phyloP scores from a whole-genome alignment of 2,888 invertebrate genomes.

The Synanthedon formicaeformis region DNA sequence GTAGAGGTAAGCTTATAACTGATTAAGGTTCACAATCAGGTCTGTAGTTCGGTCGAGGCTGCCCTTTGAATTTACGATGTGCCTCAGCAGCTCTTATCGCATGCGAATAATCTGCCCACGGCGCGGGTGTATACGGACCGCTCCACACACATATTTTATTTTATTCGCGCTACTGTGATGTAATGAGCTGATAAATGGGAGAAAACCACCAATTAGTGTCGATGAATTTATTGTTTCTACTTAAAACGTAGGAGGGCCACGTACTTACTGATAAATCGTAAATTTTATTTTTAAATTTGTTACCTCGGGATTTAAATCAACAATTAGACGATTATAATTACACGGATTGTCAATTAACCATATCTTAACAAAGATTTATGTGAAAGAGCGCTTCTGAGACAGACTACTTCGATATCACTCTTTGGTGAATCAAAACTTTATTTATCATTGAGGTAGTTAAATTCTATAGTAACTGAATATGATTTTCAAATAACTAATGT shows the following conservation, averaged over 20 bases:
- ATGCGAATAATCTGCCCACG: slow-evolving; percentile 69
- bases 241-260: slow-evolving; percentile 68
- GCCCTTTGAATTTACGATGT: slow-evolving; percentile 70
- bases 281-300: slow-evolving; percentile 57
- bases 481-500: no score
- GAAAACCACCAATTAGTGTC: slow-evolving; percentile 72
- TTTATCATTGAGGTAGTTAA: neutral
- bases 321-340: slow-evolving; percentile 43
- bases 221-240: slow-evolving; percentile 72
- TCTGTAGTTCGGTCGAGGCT: slow-evolving; percentile 63
- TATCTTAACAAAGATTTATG: slow-evolving; percentile 24
- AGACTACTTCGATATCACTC: neutral
- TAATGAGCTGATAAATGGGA: slow-evolving; percentile 71
- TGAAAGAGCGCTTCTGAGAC: neutral
- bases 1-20: slow-evolving; percentile 19
- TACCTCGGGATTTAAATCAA: slow-evolving; percentile 44
- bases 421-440: neutral
- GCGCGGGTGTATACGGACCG: slow-evolving; percentile 37
- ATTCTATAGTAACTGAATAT: neutral
- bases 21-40: slow-evolving; percentile 67
- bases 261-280: slow-evolving; percentile 48
- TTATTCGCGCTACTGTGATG: slow-evolving; percentile 72
- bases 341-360: slow-evolving; percentile 33
- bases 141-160: slow-evolving; percentile 69
- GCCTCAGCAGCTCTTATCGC: slow-evolving; percentile 69